Conservation (phyloP, 2,888 invertebrate species). For the Nomada fucata region DNA sequence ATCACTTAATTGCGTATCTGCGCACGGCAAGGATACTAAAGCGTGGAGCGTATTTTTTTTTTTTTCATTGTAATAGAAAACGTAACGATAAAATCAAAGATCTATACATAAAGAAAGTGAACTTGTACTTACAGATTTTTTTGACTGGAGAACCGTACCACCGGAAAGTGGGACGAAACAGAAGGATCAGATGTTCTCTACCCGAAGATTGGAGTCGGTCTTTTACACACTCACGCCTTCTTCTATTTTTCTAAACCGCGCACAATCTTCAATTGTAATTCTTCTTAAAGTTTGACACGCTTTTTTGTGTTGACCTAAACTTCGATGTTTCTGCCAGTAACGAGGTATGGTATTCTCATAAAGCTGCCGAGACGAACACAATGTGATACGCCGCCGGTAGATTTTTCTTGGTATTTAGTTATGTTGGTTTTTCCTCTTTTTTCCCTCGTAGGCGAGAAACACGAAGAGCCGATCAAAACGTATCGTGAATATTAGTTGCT, state of each 20-base stretch:
- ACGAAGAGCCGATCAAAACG: slow-evolving; percentile 1
- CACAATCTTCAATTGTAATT: slow-evolving; percentile 8
- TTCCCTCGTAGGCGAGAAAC: not conserved
- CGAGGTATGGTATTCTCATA: not conserved
- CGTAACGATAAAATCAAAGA: not conserved
- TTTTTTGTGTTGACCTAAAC: not conserved
- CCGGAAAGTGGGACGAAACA: slow-evolving; percentile 3
- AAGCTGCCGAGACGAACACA: slow-evolving; percentile 15
- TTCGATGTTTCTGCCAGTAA: slow-evolving; percentile 1
- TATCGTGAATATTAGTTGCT: not conserved
- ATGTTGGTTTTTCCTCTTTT: not conserved
- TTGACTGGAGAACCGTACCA: slow-evolving; percentile 11
- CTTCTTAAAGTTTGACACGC: not conserved
- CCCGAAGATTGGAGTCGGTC: not conserved
- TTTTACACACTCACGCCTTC: slow-evolving; percentile 2
- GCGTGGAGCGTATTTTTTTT: not conserved
- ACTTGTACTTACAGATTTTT: slow-evolving; percentile 41
- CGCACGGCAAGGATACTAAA: no score
- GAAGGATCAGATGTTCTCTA: not conserved
- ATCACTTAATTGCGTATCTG: slow-evolving; percentile 23
- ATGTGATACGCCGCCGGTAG: not conserved
- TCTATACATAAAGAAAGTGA: not conserved
- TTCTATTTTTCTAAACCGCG: slow-evolving; percentile 1
- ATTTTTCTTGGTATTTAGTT: not conserved
- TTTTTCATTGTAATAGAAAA: no score